Base-by-base conservation (phyloP, 1,140 invertebrate species). In the Linepithema humile region DNA sequence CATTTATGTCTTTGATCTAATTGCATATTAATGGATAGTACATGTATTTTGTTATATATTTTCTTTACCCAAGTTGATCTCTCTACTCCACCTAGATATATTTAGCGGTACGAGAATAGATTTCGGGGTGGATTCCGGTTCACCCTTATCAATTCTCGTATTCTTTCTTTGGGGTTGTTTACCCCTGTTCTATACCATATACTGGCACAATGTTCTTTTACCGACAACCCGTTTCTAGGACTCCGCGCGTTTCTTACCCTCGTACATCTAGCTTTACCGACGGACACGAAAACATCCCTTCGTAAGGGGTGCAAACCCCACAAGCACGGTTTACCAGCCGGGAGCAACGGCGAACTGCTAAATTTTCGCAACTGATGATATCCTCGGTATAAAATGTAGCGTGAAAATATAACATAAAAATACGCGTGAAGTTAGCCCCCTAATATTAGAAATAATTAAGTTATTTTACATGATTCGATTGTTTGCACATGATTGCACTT, bases 181-280 rank as follows among this genome's bases (percentile, higher is more conserved):
- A 67, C 32, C 29, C 62, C 35, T 15, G 26, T 80, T 69, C 50
- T 32, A 57, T 78, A 78, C 45, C 60, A 23, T 80, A 3, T 5
- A 77, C 20, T 48, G 40, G 23, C 65, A 45, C 85, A 15, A 45
- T 83, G 65, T 83, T 84, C 59, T 59, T 55, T 87, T 88, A 88
- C 82, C 86, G 86, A 88, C 86, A 15, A 74, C 23, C 57, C 40
- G 50, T 53, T 53, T 35, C 57, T 62, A 9, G 57, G 23, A 65
- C 57, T 57, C 53, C n/a, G 45, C 20, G 2, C 48, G 38, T 50
- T 53, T 57, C 53, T 74, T 82, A 82, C 57, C 78, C 40, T 60
- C 70, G 43, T 74, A 60, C 4, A 40, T 57, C 20, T 60, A 40
- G n/a, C 26, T 65, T 88, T 88, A 88, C 86, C 86, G 86, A 88